Evolutionary conservation across 2,888 invertebrate species (phyloP), one percentile per base, ranked within the genome.

Genomic region (Lingula anatina): DNA sequence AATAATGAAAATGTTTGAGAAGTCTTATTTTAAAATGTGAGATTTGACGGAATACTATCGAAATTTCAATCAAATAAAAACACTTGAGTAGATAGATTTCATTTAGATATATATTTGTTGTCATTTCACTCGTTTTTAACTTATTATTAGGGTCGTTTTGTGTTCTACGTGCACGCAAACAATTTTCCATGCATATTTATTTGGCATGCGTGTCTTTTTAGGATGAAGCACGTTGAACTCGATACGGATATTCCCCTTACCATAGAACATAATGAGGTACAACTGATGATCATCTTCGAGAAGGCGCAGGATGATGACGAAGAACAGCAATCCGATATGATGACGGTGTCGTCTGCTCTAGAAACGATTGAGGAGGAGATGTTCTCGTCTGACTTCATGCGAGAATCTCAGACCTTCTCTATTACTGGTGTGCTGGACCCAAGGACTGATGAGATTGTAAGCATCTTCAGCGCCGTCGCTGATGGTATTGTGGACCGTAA

Each of bases 391-490:
- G 9, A 31, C 9, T 12, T 15, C 9, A 15, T 31, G 31, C 9
- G 15, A 9, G 31, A 31, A 15, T 12, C 31, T 15, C 9, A 59
- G 48, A 35, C 56, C 23, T 54, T 54, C 41, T 49, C 53, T 47
- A 54, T 67, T 2, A 65, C 55, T 38, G 56, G 60, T 24, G 62
- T 93, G 31, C 82, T 86, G 26, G 91, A 94, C 78, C 87, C 89
- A 0, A 83, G 83, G 51, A 88, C 86, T 3, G 87, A 87, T 41
- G 55, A 60, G 9, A 15, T 31, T 9, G 15, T 31, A 31, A 31
- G 31, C 15, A 12, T 31, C 9, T 31, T 31, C 31, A 15, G 15
- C 31, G 31, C 31, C 31, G 31, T 31, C 9, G 31, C 9, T 9
- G 15, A 31, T 12, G 31, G 31, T 12, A 31, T 31, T 12, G 9